Conservation (phyloP, 2,797 vertebrate species). For the Acanthurus tractus region DNA sequence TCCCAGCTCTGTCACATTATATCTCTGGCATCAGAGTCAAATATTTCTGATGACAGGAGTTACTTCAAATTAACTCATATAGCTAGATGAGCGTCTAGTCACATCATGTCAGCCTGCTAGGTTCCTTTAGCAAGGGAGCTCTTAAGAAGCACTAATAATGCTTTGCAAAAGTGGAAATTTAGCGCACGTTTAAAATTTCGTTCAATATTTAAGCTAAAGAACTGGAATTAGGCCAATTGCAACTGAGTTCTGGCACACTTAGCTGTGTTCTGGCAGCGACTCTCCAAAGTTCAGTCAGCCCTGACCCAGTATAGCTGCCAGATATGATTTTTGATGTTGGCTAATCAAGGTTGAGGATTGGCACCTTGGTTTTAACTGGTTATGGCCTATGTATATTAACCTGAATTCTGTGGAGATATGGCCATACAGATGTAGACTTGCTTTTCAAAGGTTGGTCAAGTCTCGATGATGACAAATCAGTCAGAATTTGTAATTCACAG, state of each 20-base stretch:
- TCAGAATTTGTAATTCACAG: too few species aligned
- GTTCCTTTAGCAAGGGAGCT: constrained; percentile 46
- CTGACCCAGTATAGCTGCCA: not conserved
- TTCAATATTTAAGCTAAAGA: not conserved
- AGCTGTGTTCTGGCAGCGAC: not conserved
- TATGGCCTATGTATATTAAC: not conserved
- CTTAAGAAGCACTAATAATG: constrained; percentile 32
- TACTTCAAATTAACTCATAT: constrained; percentile 43
- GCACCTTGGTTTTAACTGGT: too few species aligned
- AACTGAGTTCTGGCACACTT: too few species aligned
- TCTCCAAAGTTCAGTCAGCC: not conserved
- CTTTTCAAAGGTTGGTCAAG: too few species aligned
- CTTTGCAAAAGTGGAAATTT: constrained; percentile 19
- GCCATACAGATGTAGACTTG: not conserved
- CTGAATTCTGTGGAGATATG: not conserved
- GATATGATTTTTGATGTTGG: not conserved
- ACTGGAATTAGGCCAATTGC: not conserved
- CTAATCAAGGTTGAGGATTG: too few species aligned
- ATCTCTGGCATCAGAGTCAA: constrained; percentile 38
- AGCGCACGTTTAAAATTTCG: constrained; percentile 18
- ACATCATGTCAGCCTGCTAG: constrained; percentile 64
- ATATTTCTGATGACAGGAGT: constrained; percentile 58
- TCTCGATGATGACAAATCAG: too few species aligned
- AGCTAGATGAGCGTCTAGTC: constrained; percentile 62
- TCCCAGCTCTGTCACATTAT: constrained; percentile 59